Evolutionary conservation across 37 sponge, comb jelly and placozoan genomes (phyloP).

Genomic region (Chondrosia reniformis): DNA sequence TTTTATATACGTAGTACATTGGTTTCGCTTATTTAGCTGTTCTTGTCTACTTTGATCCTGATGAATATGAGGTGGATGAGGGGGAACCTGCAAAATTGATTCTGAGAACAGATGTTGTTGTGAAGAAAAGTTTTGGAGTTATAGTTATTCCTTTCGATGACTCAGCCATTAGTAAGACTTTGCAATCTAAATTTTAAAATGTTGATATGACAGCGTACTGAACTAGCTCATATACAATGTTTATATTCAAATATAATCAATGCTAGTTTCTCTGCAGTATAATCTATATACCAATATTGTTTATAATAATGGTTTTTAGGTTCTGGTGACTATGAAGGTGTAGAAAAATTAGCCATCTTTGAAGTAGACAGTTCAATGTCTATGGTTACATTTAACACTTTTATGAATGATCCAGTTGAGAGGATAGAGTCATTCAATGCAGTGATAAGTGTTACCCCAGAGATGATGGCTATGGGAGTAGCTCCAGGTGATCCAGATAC

Average conservation of each 20-base stretch:
- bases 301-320: no score
- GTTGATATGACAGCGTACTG: no score
- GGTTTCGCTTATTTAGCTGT: background rate
- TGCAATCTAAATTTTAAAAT: background rate
- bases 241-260: no score
- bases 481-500: background rate
- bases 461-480: background rate
- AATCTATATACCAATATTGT: no score
- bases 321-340: constrained; percentile 6
- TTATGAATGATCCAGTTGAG: background rate
- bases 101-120: background rate
- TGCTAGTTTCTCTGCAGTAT: no score
- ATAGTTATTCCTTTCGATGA: background rate
- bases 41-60: constrained; percentile 1
- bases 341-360: background rate
- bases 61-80: constrained; percentile 1
- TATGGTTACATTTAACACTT: constrained; percentile 1
- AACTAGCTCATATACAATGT: no score
- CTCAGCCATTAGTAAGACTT: constrained; percentile 2
- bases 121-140: background rate
- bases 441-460: background rate
- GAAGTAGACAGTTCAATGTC: constrained; percentile 1
- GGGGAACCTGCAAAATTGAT: background rate
- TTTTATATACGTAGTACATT: background rate
- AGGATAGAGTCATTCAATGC: constrained; percentile 2